Evolutionary conservation across 2,113 vertebrate genomes (phyloP).

Genomic region (Sebastes fasciatus): DNA sequence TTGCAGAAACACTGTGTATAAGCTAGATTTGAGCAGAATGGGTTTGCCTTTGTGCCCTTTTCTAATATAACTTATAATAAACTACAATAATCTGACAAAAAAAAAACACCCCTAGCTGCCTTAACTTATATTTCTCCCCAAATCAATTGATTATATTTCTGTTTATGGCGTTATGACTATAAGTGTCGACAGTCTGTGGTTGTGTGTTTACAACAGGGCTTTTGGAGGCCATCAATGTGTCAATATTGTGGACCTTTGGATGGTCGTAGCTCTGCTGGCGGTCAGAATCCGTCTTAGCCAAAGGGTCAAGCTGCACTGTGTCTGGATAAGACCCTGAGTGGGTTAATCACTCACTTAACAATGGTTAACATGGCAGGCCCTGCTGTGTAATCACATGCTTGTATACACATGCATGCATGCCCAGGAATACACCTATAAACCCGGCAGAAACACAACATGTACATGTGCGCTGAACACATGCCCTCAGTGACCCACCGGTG

Average conservation of each 20-base stretch:
- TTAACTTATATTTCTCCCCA: neutral
- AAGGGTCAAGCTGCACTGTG: constrained; percentile 29
- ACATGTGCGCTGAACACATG: constrained; percentile 28
- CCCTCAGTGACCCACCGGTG: constrained; percentile 54
- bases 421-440: constrained; percentile 32
- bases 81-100: neutral
- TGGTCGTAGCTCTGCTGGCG: constrained; percentile 10
- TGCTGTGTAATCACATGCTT: constrained; percentile 47
- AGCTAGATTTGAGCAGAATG: neutral
- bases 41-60: neutral
- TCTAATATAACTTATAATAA: neutral
- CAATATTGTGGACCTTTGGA: constrained; percentile 47
- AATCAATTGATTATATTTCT: neutral
- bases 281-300: constrained; percentile 24
- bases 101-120: neutral
- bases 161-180: neutral
- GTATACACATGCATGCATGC: constrained; percentile 34
- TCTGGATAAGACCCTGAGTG: constrained; percentile 26
- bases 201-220: constrained; percentile 12
- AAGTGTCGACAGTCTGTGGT: neutral
- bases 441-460: constrained; percentile 39
- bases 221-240: constrained; percentile 21
- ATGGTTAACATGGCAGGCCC: constrained; percentile 29
- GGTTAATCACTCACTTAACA: constrained; percentile 58
- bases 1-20: neutral